Evolutionary conservation across 35 echinoderm and acorn worm genomes (phyloP).

Genomic region (Acanthaster planci): DNA sequence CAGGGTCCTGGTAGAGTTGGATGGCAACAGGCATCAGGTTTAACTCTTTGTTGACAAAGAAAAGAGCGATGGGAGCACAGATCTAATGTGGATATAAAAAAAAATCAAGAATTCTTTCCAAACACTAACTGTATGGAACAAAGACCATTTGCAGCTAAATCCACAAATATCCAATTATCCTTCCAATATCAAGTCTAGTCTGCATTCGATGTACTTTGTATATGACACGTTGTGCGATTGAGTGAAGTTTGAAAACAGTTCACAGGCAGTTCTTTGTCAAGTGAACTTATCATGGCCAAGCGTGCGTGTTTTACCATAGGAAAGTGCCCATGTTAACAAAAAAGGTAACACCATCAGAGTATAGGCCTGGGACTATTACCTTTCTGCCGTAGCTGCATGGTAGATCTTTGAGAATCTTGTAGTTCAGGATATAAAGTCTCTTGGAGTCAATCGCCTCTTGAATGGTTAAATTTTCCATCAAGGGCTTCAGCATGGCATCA

Average conservation of each 20-base stretch:
- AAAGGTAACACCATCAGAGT: neutral
- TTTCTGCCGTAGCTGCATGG: conserved; percentile 62
- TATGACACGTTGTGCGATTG: too few relatives aligned
- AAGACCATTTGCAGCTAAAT: too few relatives aligned
- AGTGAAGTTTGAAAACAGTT: too few relatives aligned
- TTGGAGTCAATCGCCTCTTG: conserved; percentile 74
- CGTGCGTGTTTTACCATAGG: too few relatives aligned
- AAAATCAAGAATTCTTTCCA: too few relatives aligned
- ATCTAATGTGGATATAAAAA: conserved; percentile 22
- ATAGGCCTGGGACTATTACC: conserved; percentile 2
- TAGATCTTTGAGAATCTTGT: conserved; percentile 63
- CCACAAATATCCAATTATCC: too few relatives aligned
- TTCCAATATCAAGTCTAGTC: too few relatives aligned
- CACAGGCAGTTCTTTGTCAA: too few relatives aligned
- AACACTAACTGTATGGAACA: too few relatives aligned
- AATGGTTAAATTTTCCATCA: conserved; percentile 72
- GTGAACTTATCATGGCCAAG: too few relatives aligned
- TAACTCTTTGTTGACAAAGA: conserved; percentile 70
- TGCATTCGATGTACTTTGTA: too few relatives aligned
- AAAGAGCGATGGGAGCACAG: conserved; percentile 62
- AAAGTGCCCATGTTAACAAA: neutral
- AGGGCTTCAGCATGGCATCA: conserved; percentile 70
- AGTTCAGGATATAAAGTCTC: conserved; percentile 76
- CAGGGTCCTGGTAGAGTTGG: conserved; percentile 65
- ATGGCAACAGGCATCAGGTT: conserved; percentile 73